Evolutionary conservation across 2,797 vertebrate species (phyloP).

Genomic region (Strix occidentalis): DNA sequence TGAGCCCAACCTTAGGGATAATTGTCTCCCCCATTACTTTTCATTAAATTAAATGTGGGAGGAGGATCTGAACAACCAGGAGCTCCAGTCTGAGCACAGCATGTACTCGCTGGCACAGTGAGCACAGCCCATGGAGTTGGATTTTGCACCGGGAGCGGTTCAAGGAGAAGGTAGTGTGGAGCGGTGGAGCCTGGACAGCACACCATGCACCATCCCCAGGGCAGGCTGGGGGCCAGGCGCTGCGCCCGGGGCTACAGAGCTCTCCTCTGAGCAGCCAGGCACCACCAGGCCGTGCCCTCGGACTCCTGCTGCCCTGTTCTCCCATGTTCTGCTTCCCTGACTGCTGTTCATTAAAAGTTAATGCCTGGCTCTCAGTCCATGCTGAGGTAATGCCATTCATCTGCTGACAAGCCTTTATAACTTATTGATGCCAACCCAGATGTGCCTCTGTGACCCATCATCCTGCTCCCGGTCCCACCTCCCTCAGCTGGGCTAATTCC

Average conservation of each 20-base stretch:
- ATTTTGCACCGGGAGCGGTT: neutral
- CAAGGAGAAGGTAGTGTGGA: neutral
- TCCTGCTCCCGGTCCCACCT: neutral
- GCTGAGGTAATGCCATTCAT: constrained; percentile 1
- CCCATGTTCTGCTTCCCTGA: neutral
- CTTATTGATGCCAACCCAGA: constrained; percentile 9
- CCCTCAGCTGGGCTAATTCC: neutral
- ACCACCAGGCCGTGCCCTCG: neutral
- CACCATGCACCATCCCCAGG: fast-evolving
- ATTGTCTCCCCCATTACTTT: constrained; percentile 24
- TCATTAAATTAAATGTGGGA: constrained; percentile 10
- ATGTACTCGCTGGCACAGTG: neutral
- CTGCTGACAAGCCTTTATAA: neutral
- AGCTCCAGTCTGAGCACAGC: neutral
- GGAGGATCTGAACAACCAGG: constrained; percentile 11
- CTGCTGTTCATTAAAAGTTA: constrained; percentile 3
- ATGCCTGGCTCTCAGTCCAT: neutral
- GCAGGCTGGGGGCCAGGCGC: neutral
- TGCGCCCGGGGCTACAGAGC: neutral
- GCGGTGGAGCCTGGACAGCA: fast-evolving
- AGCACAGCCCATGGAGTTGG: neutral
- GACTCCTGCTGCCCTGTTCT: neutral
- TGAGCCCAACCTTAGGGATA: neutral
- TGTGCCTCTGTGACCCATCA: neutral
- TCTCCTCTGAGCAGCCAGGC: neutral